phyloP scores from a whole-genome alignment of 2,888 invertebrate genomes.

The Drosophila melanosoma region DNA sequence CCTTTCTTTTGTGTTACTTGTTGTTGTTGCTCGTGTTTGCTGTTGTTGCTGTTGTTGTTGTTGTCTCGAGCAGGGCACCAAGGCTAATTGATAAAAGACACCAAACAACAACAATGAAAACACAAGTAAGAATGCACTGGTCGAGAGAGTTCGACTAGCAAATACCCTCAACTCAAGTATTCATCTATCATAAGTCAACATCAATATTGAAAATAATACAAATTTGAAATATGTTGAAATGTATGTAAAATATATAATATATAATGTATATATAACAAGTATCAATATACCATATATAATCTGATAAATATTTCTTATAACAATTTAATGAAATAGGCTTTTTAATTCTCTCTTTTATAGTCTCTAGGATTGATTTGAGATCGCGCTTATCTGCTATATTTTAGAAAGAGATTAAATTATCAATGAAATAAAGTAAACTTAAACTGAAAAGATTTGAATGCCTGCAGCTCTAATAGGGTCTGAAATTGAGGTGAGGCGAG shows the following conservation, averaged over 20 bases:
- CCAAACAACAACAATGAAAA: conserved; percentile 12
- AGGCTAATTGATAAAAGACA: conserved; percentile 80
- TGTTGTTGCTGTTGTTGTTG: conserved; percentile 36
- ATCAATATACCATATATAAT: too few species aligned
- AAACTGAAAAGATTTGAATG: background rate
- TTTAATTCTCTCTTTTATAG: background rate
- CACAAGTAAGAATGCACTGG: background rate
- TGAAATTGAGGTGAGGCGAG: background rate
- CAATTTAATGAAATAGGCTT: background rate
- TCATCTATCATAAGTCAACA: background rate
- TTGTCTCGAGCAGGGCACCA: conserved; percentile 63
- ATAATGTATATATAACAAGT: background rate
- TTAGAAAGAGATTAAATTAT: background rate
- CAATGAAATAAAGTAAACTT: background rate
- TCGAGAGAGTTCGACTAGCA: background rate
- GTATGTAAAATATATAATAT: too few species aligned
- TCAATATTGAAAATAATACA: background rate
- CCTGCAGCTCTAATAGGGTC: background rate
- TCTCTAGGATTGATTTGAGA: background rate
- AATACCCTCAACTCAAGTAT: background rate
- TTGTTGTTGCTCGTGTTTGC: conserved; percentile 9
- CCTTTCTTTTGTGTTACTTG: conserved; percentile 48
- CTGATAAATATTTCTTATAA: too few species aligned
- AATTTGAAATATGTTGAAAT: too few species aligned
- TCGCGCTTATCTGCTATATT: background rate